phyloP scores from a whole-genome alignment of 2,888 invertebrate genomes.

The Tetramorium bicarinatum region DNA sequence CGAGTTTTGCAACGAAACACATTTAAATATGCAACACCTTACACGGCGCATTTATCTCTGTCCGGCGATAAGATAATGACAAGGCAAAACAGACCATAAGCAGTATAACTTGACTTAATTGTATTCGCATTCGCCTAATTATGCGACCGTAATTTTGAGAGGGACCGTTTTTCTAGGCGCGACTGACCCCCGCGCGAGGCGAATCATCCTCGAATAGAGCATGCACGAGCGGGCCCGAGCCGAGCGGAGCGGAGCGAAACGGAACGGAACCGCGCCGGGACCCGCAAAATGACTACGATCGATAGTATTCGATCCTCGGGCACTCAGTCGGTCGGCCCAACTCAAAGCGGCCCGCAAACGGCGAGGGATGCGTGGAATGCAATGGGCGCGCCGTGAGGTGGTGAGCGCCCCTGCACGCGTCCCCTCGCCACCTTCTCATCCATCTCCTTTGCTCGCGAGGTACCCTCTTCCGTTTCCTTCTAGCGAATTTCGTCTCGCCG shows the following conservation, averaged over 20 bases:
- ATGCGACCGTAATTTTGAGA: slow-evolving; percentile 14
- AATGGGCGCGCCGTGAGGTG: slow-evolving; percentile 84
- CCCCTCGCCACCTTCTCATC: slow-evolving; percentile 50
- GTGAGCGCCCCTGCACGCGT: slow-evolving; percentile 69
- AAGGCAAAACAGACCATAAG: not conserved
- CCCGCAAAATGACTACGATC: slow-evolving; percentile 74
- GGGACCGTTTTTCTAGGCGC: slow-evolving; percentile 17
- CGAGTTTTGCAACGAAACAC: not conserved
- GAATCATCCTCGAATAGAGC: not conserved
- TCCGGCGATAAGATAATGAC: not conserved
- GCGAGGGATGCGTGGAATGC: slow-evolving; percentile 84
- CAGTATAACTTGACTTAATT: not conserved
- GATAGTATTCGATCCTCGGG: slow-evolving; percentile 76
- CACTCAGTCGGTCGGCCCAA: slow-evolving; percentile 73
- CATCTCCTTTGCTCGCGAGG: slow-evolving; percentile 25
- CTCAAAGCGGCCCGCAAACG: slow-evolving; percentile 81
- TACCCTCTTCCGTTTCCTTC: slow-evolving; percentile 42
- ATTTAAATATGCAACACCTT: slow-evolving; percentile 17
- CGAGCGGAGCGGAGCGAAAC: slow-evolving; percentile 8
- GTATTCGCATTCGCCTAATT: slow-evolving; percentile 3
- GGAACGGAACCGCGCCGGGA: slow-evolving; percentile 33
- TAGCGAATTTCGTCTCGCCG: slow-evolving; percentile 6
- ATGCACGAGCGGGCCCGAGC: not conserved
- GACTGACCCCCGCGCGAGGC: not conserved
- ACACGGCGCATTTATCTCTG: not conserved